Evolutionary conservation across 2,797 vertebrate species (phyloP).

Genomic region (Myotis pilosus): DNA sequence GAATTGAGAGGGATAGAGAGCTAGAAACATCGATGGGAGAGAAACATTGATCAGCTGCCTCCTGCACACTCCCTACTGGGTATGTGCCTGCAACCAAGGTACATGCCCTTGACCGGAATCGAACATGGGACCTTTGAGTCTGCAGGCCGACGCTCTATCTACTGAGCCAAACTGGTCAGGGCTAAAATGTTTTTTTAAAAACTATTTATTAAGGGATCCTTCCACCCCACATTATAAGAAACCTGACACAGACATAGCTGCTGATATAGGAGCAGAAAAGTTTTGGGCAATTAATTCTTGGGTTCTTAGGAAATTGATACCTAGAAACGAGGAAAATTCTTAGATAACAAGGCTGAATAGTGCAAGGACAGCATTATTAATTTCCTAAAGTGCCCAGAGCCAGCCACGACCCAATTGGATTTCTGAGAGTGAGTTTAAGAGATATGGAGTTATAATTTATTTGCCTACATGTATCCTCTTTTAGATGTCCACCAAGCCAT

Average conservation of each 20-base stretch:
- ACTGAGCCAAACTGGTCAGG: too few relatives aligned
- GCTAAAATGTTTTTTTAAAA: too few relatives aligned
- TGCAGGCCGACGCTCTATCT: too few relatives aligned
- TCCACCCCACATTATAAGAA: background rate
- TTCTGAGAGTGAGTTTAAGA: background rate
- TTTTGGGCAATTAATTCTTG: background rate
- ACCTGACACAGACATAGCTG: background rate
- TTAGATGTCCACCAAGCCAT: background rate
- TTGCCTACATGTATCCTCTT: background rate
- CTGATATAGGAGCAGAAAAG: background rate
- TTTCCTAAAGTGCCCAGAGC: background rate
- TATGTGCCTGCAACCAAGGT: too few relatives aligned
- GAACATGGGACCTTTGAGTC: too few relatives aligned
- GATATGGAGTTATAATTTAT: background rate
- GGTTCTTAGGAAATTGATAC: background rate
- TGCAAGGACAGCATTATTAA: background rate
- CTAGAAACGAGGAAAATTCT: background rate
- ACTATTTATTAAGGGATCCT: background rate
- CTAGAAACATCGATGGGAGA: too few relatives aligned
- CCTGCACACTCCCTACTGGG: too few relatives aligned
- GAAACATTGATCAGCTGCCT: too few relatives aligned
- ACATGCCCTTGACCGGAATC: too few relatives aligned
- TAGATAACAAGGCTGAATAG: background rate
- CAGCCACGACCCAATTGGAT: background rate
- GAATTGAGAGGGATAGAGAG: too few relatives aligned